Evolutionary conservation across 1,140 invertebrate genomes (phyloP).

Genomic region (Drosophila virilis): DNA sequence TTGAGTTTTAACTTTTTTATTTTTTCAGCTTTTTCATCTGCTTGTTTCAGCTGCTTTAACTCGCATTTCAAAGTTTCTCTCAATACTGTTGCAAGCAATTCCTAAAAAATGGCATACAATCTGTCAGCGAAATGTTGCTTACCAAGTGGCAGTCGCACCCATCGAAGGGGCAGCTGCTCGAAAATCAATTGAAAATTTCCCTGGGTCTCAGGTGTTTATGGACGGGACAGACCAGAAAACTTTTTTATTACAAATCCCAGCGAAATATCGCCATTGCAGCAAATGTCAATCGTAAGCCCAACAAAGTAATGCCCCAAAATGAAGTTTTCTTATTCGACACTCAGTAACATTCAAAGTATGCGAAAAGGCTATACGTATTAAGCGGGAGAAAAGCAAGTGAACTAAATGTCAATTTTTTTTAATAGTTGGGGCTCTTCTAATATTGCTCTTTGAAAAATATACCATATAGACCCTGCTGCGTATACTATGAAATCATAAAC

Average conservation of each 20-base stretch:
- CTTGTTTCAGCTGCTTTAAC: slow-evolving; percentile 76
- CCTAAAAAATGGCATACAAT: slow-evolving; percentile 80
- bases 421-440: too few species aligned
- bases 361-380: too few species aligned
- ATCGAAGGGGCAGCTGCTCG: slow-evolving; percentile 43
- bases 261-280: slow-evolving; percentile 45
- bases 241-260: slow-evolving; percentile 68
- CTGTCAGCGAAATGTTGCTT: slow-evolving; percentile 68
- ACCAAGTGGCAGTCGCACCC: slow-evolving; percentile 44
- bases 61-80: slow-evolving; percentile 61
- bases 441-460: too few species aligned
- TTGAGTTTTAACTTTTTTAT: slow-evolving; percentile 46
- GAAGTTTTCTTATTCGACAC: slow-evolving; percentile 27
- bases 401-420: too few species aligned
- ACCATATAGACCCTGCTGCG: too few species aligned
- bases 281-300: slow-evolving; percentile 45
- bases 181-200: slow-evolving; percentile 80
- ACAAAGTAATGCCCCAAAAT: slow-evolving; percentile 41
- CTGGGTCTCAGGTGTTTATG: slow-evolving; percentile 76
- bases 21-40: slow-evolving; percentile 58
- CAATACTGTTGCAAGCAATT: slow-evolving; percentile 77
- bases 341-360: background rate
- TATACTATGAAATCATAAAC: background rate
- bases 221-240: slow-evolving; percentile 35
- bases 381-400: too few species aligned